These are phyloP conservation scores for Gymnosoma rotundatum DNA, from an alignment of 2,888 invertebrate species.

Conservation along the genomic window DNA sequence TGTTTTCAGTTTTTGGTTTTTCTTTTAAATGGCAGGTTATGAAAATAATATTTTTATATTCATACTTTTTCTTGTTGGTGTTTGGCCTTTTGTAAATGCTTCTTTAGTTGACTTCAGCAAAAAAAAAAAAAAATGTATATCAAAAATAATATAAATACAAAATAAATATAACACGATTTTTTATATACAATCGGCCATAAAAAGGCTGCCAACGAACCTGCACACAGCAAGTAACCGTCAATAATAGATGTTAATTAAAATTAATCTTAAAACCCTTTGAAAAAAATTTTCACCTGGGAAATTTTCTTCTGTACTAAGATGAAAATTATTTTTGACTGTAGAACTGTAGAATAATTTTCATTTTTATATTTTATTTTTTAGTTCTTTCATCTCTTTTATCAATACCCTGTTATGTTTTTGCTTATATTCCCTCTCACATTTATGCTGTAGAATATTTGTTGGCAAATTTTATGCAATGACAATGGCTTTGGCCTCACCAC, in stretches of 20 bases:
- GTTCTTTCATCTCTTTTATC: not conserved
- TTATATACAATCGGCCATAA: slow-evolving; percentile 53
- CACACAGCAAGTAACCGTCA: not conserved
- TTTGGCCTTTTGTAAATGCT: slow-evolving; percentile 57
- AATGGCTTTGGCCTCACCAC: slow-evolving; percentile 79
- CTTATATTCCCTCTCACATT: slow-evolving; percentile 8
- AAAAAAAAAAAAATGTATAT: slow-evolving; percentile 12
- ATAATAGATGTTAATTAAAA: too few species aligned
- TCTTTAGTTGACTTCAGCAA: slow-evolving; percentile 42
- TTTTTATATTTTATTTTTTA: not conserved
- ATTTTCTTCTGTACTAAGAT: too few species aligned
- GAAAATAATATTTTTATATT: slow-evolving; percentile 57
- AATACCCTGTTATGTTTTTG: slow-evolving; percentile 16
- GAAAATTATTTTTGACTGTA: too few species aligned
- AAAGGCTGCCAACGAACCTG: slow-evolving; percentile 29
- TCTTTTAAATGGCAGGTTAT: slow-evolving; percentile 32
- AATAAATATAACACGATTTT: slow-evolving; percentile 56
- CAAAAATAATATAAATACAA: not conserved
- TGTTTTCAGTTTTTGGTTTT: slow-evolving; percentile 19
- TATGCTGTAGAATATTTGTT: slow-evolving; percentile 63
- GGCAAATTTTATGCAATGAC: slow-evolving; percentile 81
- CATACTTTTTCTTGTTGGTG: slow-evolving; percentile 43
- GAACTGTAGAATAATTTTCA: not conserved
- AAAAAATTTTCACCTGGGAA: too few species aligned
- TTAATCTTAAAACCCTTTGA: too few species aligned